Conservation (phyloP, 2,797 vertebrate genomes). For the Margarornis squamiger region DNA sequence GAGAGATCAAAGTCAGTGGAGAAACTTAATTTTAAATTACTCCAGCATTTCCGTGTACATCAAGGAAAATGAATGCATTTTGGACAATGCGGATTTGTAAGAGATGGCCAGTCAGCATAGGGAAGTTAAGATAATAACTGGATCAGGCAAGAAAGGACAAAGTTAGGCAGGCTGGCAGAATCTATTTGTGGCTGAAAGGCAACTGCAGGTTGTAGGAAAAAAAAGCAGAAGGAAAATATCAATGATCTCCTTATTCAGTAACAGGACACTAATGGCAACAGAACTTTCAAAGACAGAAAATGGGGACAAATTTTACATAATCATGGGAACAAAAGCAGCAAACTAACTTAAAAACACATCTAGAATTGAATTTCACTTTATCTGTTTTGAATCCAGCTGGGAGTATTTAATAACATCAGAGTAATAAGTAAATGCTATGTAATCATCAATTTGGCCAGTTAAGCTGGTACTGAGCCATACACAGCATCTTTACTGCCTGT, state of each 20-base stretch:
- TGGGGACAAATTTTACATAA: not conserved
- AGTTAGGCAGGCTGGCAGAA: not conserved
- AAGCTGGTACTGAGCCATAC: not conserved
- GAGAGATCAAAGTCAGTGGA: not conserved
- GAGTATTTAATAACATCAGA: not conserved
- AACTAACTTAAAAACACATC: not conserved
- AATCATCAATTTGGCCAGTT: not conserved
- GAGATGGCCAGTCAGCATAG: not conserved
- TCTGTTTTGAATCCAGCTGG: not conserved
- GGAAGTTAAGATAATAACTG: not conserved
- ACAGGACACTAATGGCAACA: not conserved
- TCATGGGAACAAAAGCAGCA: not conserved
- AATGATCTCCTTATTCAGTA: not conserved
- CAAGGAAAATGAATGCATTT: not conserved
- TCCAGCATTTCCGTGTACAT: not conserved
- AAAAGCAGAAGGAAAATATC: not conserved
- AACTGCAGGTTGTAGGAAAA: not conserved
- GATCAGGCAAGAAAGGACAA: not conserved
- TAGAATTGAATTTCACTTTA: conserved; percentile 14
- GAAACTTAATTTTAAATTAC: not conserved
- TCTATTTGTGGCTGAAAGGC: not conserved
- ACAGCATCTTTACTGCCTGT: not conserved
- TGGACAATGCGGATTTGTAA: not conserved
- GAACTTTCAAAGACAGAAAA: not conserved
- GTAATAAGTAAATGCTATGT: conserved; percentile 20